Evolutionary conservation across 1,140 invertebrate species (phyloP), one percentile per base, ranked within the genome.

Genomic region (Homalodisca vitripennis): DNA sequence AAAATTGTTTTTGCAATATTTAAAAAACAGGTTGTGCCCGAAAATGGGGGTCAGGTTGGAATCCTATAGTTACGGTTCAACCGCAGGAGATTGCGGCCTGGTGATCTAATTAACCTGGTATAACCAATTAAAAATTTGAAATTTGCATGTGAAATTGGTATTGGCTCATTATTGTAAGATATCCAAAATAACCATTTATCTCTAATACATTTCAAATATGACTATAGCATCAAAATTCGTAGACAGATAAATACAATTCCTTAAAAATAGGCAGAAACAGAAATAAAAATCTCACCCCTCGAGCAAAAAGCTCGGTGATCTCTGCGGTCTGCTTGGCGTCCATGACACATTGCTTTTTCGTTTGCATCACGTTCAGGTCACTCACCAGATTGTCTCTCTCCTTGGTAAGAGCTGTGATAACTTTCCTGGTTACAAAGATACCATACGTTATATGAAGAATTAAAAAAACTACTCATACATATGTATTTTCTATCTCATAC

Each of bases 381-480:
- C n/a, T 27, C 24, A 60, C 3, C 26, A 60, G n/a, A n/a, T 60
- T 27, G 55, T 60, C 24, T 3, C 29, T 26, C 24, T 60, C 55
- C 55, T 26, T 27, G 26, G 13, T 60, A 14, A 60, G 12, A 14
- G 24, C 26, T 12, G 26, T 10, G 14, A 22, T 60, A 3, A 60
- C 55, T 60, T 29, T 60, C 55, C 55, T 60, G 48, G n/a, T n/a
- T n/a, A n/a, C 3, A 51, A 51, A 6, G 17, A 41, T 17, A 41
- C 17, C 17, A 10, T 41, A 41, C 34, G 17, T 10, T 41, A 41
- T 41, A 41, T 17, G 17, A 17, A 17, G 34, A 10, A 17, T 41
- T 41, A 10, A 41, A 41, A n/a, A n/a, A n/a, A n/a, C n/a, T n/a
- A n/a, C n/a, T n/a, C n/a, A n/a, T n/a, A n/a, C n/a, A n/a, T n/a